phyloP scores from a whole-genome alignment of 2,888 invertebrate genomes.

The Pandemis cinnamomeana region DNA sequence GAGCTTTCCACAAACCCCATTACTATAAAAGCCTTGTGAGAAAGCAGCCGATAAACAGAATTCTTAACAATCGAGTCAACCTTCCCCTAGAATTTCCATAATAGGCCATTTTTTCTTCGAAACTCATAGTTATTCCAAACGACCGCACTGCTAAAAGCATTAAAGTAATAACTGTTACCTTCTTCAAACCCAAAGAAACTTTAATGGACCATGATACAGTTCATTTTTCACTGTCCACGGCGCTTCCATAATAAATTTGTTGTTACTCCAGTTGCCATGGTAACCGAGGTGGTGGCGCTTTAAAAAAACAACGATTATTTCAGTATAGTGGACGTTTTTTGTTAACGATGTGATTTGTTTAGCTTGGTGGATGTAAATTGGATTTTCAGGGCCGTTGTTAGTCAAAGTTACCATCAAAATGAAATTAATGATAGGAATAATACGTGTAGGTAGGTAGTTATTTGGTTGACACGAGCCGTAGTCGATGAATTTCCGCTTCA shows the following conservation, averaged over 20 bases:
- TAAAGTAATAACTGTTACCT: constrained; percentile 16
- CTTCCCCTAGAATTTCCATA: constrained; percentile 19
- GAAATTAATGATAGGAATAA: neutral
- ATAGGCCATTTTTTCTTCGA: constrained; percentile 29
- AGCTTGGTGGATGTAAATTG: constrained; percentile 28
- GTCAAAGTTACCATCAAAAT: neutral
- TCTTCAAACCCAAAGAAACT: constrained; percentile 16
- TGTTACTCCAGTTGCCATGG: constrained; percentile 46
- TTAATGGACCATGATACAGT: constrained; percentile 12
- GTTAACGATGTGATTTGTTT: constrained; percentile 40
- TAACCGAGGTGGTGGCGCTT: constrained; percentile 35
- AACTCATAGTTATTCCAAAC: constrained; percentile 15
- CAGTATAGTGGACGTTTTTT: constrained; percentile 26
- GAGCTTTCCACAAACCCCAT: neutral
- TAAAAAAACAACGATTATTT: constrained; percentile 34
- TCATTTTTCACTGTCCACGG: constrained; percentile 21
- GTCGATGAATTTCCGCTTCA: no score
- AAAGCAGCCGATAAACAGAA: constrained; percentile 16
- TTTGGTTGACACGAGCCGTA: no score
- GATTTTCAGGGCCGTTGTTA: constrained; percentile 19
- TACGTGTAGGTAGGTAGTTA: neutral
- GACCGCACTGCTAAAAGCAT: constrained; percentile 11
- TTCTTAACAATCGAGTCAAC: constrained; percentile 13
- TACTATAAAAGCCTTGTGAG: neutral
- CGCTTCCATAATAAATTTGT: constrained; percentile 40